A percentile compares a stretch with the other conserved stretches of the same genome.
These are phyloP conservation scores for Schlechtendalia chinensis DNA, from an alignment of 1,140 invertebrate species.

Conservation along the genomic window DNA sequence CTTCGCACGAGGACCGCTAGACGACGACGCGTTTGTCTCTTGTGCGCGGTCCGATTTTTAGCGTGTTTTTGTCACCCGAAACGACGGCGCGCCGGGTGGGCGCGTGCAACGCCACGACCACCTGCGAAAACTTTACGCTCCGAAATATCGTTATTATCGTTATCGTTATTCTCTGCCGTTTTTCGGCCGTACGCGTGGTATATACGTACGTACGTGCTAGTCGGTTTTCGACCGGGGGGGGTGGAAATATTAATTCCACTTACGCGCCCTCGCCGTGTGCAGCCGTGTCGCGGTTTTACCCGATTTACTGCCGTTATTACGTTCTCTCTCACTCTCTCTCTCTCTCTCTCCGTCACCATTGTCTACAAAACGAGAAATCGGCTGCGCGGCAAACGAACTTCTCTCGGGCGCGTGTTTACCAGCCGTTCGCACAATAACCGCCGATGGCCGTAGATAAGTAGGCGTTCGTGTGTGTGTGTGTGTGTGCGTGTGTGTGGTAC, in stretches of 20 bases:
- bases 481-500: not conserved
- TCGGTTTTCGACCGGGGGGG: constrained; percentile 17
- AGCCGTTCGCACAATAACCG: too few species aligned
- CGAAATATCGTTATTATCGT: not conserved
- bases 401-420: not conserved
- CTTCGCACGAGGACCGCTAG: too few species aligned
- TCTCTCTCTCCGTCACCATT: not conserved
- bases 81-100: not conserved
- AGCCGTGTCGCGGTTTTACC: not conserved
- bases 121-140: constrained; percentile 38
- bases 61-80: constrained; percentile 10
- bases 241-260: constrained; percentile 43
- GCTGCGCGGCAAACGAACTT: not conserved
- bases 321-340: not conserved
- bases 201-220: too few species aligned
- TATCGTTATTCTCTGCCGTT: not conserved
- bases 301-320: constrained; percentile 16
- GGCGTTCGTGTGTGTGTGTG: not conserved
- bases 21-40: too few species aligned
- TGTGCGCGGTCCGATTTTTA: too few species aligned
- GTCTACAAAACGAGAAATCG: constrained; percentile 30
- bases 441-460: too few species aligned
- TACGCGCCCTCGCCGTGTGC: constrained; percentile 1
- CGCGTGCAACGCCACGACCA: constrained; percentile 6
- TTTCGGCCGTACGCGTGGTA: not conserved